Conservation (phyloP, 2,888 invertebrate species). For the Pinctada fucata region DNA sequence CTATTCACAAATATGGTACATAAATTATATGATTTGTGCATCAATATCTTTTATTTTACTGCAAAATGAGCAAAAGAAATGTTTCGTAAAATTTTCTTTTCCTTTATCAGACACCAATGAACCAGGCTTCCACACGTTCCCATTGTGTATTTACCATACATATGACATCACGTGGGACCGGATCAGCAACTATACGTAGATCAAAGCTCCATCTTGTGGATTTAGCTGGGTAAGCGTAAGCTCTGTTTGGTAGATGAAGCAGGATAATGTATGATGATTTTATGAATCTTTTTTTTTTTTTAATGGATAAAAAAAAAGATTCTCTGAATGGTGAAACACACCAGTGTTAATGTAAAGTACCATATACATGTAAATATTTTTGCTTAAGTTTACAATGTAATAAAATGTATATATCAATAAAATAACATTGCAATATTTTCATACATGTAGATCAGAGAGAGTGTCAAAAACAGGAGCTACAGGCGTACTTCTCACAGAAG, state of each 20-base stretch:
- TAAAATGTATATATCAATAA: neutral
- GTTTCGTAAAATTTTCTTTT: neutral
- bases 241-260: too few species aligned
- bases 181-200: constrained; percentile 74
- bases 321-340: too few species aligned
- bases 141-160: constrained; percentile 78
- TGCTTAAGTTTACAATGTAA: too few species aligned
- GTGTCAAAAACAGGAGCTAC: constrained; percentile 76
- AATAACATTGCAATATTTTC: constrained; percentile 4
- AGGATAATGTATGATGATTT: too few species aligned
- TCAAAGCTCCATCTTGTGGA: constrained; percentile 77
- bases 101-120: constrained; percentile 76
- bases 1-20: too few species aligned
- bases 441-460: constrained; percentile 76
- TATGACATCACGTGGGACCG: constrained; percentile 72
- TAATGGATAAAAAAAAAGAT: too few species aligned
- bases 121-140: constrained; percentile 77
- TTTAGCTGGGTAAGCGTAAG: constrained; percentile 74
- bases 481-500: constrained; percentile 76
- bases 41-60: too few species aligned
- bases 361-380: too few species aligned
- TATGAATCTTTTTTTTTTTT: too few species aligned
- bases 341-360: too few species aligned
- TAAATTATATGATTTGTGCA: too few species aligned
- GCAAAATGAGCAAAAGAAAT: too few species aligned